These are phyloP conservation scores for Cranoglanis bouderius DNA, from an alignment of 2,113 vertebrate genomes.

Conservation along the genomic window DNA sequence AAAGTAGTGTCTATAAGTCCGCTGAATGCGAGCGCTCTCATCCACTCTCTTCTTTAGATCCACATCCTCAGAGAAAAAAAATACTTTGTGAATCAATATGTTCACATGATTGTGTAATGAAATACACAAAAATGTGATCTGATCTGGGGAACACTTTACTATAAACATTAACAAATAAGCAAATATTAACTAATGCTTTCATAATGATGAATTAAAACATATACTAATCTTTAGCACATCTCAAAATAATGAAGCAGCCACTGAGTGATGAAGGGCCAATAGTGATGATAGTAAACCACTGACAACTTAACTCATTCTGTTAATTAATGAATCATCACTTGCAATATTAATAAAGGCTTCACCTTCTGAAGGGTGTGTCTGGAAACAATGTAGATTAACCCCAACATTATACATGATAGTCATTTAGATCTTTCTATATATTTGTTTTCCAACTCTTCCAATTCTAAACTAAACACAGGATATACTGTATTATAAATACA, in stretches of 20 bases:
- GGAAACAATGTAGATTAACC: not conserved
- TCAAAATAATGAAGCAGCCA: not conserved
- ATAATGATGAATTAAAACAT: not conserved
- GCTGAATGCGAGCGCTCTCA: slow-evolving; percentile 91
- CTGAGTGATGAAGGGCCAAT: not conserved
- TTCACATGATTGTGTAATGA: not conserved
- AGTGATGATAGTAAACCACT: not conserved
- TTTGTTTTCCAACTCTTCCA: not conserved
- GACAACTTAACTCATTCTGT: not conserved
- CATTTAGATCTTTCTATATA: not conserved
- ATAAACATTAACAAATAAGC: not conserved
- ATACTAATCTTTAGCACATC: not conserved
- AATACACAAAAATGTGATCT: not conserved
- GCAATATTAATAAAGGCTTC: not conserved
- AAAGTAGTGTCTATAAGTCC: slow-evolving; percentile 94
- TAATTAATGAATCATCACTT: not conserved
- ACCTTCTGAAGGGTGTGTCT: not conserved
- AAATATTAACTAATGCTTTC: not conserved
- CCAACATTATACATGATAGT: not conserved
- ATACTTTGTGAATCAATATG: not conserved
- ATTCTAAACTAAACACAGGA: not conserved
- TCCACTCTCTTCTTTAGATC: slow-evolving; percentile 97
- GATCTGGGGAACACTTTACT: not conserved
- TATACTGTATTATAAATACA: not conserved
- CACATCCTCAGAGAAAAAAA: slow-evolving; percentile 78